A percentile compares a stretch with the other conserved stretches of the same genome.
Evolutionary conservation across 37 sponge, comb jelly and placozoan genomes (phyloP).

Genomic region (Halisarca cf. caerulea): DNA sequence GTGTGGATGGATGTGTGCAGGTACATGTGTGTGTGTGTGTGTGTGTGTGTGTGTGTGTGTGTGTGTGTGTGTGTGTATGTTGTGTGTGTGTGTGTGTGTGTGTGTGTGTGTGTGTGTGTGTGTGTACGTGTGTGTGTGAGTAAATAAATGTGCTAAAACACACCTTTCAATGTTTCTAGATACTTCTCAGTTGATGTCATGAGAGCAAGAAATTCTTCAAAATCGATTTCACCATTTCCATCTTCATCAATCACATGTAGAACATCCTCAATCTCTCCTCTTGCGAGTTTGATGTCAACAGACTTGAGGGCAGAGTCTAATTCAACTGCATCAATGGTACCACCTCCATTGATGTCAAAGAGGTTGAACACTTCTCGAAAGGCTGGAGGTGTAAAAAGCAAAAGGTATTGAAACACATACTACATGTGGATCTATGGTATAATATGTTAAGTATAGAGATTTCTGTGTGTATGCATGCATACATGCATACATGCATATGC

Average conservation of each 20-base stretch:
- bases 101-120: neutral
- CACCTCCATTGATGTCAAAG: slow-evolving; percentile 73
- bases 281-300: slow-evolving; percentile 56
- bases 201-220: slow-evolving; percentile 59
- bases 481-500: too few relatives aligned
- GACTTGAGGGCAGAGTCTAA: slow-evolving; percentile 56
- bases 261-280: slow-evolving; percentile 49
- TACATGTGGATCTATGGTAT: neutral
- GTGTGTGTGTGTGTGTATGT: slow-evolving; percentile 5
- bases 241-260: slow-evolving; percentile 63
- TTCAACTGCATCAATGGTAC: slow-evolving; percentile 63
- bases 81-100: neutral
- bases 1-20: too few relatives aligned
- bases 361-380: slow-evolving; percentile 68
- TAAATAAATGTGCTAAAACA: too few relatives aligned
- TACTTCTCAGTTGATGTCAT: slow-evolving; percentile 68
- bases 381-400: slow-evolving; percentile 19
- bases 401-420: neutral
- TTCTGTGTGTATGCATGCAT: too few relatives aligned
- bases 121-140: neutral
- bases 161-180: slow-evolving; percentile 31
- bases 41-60: neutral
- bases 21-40: slow-evolving; percentile 12
- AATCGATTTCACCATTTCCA: slow-evolving; percentile 76
- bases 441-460: neutral